Evolutionary conservation across 1,140 invertebrate genomes (phyloP), one percentile per base, ranked within the genome.

Genomic region (Muscidifurax raptorellus): DNA sequence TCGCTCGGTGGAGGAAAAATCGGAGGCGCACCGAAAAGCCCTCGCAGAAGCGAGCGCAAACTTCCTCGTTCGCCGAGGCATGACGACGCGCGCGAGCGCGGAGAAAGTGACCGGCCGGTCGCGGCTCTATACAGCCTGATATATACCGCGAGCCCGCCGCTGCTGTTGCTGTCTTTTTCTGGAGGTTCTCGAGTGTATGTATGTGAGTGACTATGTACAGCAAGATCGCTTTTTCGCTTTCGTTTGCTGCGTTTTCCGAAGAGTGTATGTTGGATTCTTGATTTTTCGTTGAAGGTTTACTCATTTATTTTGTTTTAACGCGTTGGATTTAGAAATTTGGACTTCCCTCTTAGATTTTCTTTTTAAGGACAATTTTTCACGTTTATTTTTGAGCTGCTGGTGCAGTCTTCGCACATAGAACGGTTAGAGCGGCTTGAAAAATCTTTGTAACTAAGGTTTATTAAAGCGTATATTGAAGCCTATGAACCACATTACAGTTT

Each of bases 1-100:
- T 27, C 18, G 66, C 66, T 69, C 12, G 66, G 66, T 28, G 66
- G 66, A 69, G 66, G 66, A 69, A 69, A 69, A 69, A 69, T 69
- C 66, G 27, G 28, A 27, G 66, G 66, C 66, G 66, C 30, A 66
- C 71, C 67, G 72, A 82, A 83, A 83, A 76, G 75, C 75, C 78
- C 78, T 40, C 76, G 15, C 52, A 0, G 44, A 12, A 3, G 15
- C 52, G 52, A 59, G 22, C 59, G 78, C 72, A 52, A 86, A 88
- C 87, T 88, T 89, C 82, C 88, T 89, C 87, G 85, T 87, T 84
- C 86, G 86, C 15, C 83, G 85, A 88, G 82, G 83, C 87, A 84
- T 87, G 86, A 88, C 88, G 85, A 72, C 83, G 84, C 83, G 84
- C 85, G 13, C 83, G 13, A 1, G 47, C 47, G 47, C 87, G 87